Evolutionary conservation across 1,140 invertebrate species (phyloP).

Genomic region (Dinothrombium tinctorium): DNA sequence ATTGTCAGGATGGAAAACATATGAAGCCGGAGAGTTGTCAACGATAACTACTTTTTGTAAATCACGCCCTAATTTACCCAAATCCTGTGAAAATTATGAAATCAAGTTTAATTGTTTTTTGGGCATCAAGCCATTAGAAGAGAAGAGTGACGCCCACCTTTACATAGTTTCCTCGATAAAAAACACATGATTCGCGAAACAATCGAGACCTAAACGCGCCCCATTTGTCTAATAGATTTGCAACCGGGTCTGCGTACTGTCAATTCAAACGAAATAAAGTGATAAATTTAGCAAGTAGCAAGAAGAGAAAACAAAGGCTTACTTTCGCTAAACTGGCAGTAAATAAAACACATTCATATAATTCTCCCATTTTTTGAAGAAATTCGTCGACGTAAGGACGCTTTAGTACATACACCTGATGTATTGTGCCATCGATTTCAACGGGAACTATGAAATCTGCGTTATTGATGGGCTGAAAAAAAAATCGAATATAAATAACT

Average conservation of each 20-base stretch:
- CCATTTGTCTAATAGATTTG: constrained; percentile 92
- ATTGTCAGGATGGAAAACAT: constrained; percentile 99
- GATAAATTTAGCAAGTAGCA: background rate
- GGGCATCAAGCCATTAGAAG: too few species aligned
- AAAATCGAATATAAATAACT: background rate
- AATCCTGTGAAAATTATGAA: constrained; percentile 33
- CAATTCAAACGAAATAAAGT: constrained; percentile 16
- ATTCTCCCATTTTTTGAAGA: constrained; percentile 84
- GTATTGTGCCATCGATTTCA: constrained; percentile 94
- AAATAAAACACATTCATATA: constrained; percentile 98
- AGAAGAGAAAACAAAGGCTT: constrained; percentile 13
- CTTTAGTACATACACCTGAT: constrained; percentile 98
- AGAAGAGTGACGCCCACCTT: too few species aligned
- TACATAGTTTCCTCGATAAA: constrained; percentile 97
- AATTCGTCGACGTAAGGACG: constrained; percentile 98
- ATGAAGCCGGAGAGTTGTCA: constrained; percentile 97
- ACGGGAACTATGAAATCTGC: constrained; percentile 99
- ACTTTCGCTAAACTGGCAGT: constrained; percentile 94
- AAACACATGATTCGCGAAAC: constrained; percentile 98
- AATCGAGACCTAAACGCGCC: constrained; percentile 79
- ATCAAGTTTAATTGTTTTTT: background rate
- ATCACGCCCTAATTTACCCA: constrained; percentile 86
- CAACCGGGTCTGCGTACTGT: constrained; percentile 95
- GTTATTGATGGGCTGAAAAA: constrained; percentile 71
- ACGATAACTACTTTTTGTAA: constrained; percentile 91